These are phyloP conservation scores for Pemphigus obesinymphae DNA, from an alignment of 1,140 invertebrate species.

Conservation along the genomic window DNA sequence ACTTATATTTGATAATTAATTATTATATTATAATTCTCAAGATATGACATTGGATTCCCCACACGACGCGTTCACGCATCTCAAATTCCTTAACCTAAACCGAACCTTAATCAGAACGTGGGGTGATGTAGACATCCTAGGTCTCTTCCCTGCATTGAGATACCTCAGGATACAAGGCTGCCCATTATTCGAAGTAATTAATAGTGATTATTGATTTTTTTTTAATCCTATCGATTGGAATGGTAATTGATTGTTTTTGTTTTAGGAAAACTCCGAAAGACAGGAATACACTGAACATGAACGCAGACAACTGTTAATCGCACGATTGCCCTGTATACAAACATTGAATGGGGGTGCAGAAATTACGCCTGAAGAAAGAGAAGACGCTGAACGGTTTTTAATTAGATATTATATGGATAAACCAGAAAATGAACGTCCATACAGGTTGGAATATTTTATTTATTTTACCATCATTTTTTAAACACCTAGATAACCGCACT, in stretches of 20 bases:
- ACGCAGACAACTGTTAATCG: constrained; percentile 76
- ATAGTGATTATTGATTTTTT: constrained; percentile 45
- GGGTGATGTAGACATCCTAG: constrained; percentile 80
- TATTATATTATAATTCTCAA: constrained; percentile 26
- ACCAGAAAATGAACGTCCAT: constrained; percentile 70
- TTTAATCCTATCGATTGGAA: neutral
- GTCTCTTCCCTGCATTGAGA: constrained; percentile 72
- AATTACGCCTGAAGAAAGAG: constrained; percentile 75
- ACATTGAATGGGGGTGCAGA: constrained; percentile 83
- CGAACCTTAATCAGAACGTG: constrained; percentile 75
- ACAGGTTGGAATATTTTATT: constrained; percentile 61
- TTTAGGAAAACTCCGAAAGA: constrained; percentile 23
- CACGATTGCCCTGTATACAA: constrained; percentile 75
- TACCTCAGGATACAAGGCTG: constrained; percentile 70
- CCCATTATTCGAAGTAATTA: constrained; percentile 59
- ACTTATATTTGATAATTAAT: too few relatives aligned
- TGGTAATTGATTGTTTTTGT: neutral
- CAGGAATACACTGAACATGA: constrained; percentile 82
- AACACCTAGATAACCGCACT: too few relatives aligned
- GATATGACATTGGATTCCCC: constrained; percentile 49
- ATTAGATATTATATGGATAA: constrained; percentile 87
- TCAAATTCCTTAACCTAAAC: constrained; percentile 78
- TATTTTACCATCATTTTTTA: too few relatives aligned
- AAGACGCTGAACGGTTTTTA: constrained; percentile 89
- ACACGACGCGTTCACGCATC: constrained; percentile 60